These are phyloP conservation scores for Formica exsecta DNA, from an alignment of 1,140 invertebrate genomes.

Conservation along the genomic window DNA sequence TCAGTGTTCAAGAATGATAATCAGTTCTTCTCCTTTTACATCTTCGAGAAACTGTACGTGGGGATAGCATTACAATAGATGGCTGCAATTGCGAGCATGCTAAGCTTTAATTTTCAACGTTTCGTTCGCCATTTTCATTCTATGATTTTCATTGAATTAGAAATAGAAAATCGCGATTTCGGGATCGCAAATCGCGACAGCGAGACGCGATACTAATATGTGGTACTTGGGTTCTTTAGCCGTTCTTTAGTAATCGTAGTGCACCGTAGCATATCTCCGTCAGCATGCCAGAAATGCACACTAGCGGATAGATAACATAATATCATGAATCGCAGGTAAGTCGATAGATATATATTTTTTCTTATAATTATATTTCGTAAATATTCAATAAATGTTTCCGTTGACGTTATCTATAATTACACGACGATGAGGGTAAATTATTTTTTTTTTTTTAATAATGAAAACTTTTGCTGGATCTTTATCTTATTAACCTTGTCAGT, in stretches of 20 bases:
- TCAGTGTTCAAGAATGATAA: slow-evolving; percentile 38
- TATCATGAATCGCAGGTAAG: slow-evolving; percentile 31
- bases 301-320: slow-evolving; percentile 24
- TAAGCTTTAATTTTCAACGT: slow-evolving; percentile 20
- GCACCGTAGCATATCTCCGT: slow-evolving; percentile 20
- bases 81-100: slow-evolving; percentile 39
- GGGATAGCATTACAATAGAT: neutral
- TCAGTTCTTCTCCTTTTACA: slow-evolving; percentile 31
- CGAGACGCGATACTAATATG: slow-evolving; percentile 45
- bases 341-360: neutral
- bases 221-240: slow-evolving; percentile 46
- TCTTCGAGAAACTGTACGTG: neutral
- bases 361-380: neutral
- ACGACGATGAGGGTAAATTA: neutral
- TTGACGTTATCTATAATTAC: slow-evolving; percentile 9
- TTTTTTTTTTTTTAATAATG: slow-evolving; percentile 17
- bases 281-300: slow-evolving; percentile 45
- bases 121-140: neutral
- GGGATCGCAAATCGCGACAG: neutral
- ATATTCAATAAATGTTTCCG: slow-evolving; percentile 30
- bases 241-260: neutral
- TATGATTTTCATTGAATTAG: neutral
- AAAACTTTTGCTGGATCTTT: slow-evolving; percentile 38
- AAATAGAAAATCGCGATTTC: slow-evolving; percentile 2
- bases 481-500: slow-evolving; percentile 47